These are phyloP conservation scores for Rhizoglyphus robini DNA, from an alignment of 1,140 invertebrate species.

Conservation along the genomic window DNA sequence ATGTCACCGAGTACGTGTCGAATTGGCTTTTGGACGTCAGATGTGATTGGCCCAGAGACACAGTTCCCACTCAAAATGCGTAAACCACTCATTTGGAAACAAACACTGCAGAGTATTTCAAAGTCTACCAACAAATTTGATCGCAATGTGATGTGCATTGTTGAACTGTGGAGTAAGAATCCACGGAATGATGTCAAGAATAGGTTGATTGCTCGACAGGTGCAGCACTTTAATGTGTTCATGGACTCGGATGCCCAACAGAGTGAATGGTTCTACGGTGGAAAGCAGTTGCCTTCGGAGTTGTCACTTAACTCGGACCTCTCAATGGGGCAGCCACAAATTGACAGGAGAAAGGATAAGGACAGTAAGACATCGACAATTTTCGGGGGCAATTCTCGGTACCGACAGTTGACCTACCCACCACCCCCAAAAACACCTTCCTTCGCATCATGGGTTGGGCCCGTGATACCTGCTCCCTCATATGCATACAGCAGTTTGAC, in stretches of 20 bases:
- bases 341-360: neutral
- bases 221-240: conserved; percentile 13
- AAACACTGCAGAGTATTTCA: too few species aligned
- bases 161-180: conserved; percentile 22
- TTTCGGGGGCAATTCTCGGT: neutral
- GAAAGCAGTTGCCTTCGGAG: neutral
- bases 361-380: conserved; percentile 6
- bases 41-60: neutral
- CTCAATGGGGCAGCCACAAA: neutral
- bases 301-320: neutral
- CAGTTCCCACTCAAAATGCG: conserved; percentile 10
- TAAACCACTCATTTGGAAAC: neutral
- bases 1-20: conserved; percentile 16
- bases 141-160: conserved; percentile 6
- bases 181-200: neutral
- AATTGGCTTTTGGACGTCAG: conserved; percentile 20
- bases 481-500: neutral
- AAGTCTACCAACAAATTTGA: neutral
- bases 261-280: conserved; percentile 12
- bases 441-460: neutral
- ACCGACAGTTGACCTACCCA: neutral
- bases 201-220: conserved; percentile 17
- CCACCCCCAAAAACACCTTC: too few species aligned
- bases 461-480: neutral
- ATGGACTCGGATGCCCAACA: neutral